Evolutionary conservation across 2,888 invertebrate species (phyloP), one percentile per base, ranked within the genome.

Genomic region (Ctena decussata): DNA sequence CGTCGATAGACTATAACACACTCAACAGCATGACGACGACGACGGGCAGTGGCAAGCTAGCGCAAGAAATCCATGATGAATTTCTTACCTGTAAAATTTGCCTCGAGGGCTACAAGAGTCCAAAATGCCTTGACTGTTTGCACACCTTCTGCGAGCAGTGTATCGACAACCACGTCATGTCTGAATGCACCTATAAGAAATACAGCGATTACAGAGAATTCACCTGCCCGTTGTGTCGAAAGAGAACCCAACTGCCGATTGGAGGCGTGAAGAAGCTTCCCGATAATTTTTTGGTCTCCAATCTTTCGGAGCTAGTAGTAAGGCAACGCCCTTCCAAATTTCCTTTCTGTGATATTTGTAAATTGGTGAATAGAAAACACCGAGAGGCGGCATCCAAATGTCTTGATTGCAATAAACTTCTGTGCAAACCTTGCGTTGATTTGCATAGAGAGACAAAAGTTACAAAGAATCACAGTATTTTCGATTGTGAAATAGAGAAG

Each of bases 41-140:
- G 32, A 86, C 92, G 39, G 80, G 84, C 53, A 94, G 94, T 76
- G 93, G 93, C 57, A 95, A 95, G 86, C 93, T 96, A 27, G 95
- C 95, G 41, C 95, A 96, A 90, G 95, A 96, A 90, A 96, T 96
- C 81, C 94, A 95, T 84, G 96, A 96, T 81, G 96, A 96, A 83
- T 96, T 96, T 86, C 94, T 96, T 32, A 94, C 95, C 41, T 96
- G 96, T 90, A 96, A 96, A 91, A 96, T 96, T 86, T 96, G 96
- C 87, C 92, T 95, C 75, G 96, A 95, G 85, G 93, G 93, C 30
- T 96, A 95, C 92, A 96, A 95, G 90, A 95, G 91, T 79, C 96
- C 96, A 21, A 96, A 96, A 91, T 94, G 95, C 82, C 94, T 96
- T 76, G 95, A 95, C 89, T 96, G 96, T 84, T 93, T 96, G 78